Evolutionary conservation across 2,113 vertebrate species (phyloP).

Genomic region (Oriolus oriolus): DNA sequence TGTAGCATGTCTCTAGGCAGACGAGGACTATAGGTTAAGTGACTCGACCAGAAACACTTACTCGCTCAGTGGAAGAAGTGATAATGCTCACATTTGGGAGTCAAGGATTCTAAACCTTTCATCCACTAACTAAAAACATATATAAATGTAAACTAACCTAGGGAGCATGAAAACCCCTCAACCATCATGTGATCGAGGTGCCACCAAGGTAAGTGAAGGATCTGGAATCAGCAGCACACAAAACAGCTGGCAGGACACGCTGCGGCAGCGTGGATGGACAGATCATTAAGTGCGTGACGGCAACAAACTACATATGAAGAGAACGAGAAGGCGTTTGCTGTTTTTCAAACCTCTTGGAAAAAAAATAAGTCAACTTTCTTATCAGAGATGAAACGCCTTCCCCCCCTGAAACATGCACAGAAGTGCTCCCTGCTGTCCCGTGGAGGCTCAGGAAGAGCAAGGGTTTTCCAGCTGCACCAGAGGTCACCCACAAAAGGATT

Average conservation of each 20-base stretch:
- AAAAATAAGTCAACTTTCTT: neutral
- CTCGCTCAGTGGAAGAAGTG: neutral
- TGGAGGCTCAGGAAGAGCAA: neutral
- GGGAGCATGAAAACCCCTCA: neutral
- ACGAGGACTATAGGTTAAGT: neutral
- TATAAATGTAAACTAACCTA: neutral
- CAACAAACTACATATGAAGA: neutral
- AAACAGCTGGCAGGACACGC: neutral
- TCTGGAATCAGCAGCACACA: neutral
- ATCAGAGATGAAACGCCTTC: neutral
- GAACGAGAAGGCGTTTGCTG: neutral
- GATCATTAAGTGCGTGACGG: neutral
- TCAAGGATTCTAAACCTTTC: neutral
- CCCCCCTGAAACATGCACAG: neutral
- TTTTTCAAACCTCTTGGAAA: neutral
- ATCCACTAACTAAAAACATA: neutral
- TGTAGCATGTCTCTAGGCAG: neutral
- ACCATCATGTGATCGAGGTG: neutral
- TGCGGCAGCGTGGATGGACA: neutral
- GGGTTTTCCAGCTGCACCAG: neutral
- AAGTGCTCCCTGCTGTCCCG: neutral
- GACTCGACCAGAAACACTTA: slow-evolving; percentile 1
- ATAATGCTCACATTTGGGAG: neutral
- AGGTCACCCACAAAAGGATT: neutral
- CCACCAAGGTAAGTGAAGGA: neutral